Evolutionary conservation across 2,113 vertebrate genomes (phyloP).

Genomic region (Galbula dea): DNA sequence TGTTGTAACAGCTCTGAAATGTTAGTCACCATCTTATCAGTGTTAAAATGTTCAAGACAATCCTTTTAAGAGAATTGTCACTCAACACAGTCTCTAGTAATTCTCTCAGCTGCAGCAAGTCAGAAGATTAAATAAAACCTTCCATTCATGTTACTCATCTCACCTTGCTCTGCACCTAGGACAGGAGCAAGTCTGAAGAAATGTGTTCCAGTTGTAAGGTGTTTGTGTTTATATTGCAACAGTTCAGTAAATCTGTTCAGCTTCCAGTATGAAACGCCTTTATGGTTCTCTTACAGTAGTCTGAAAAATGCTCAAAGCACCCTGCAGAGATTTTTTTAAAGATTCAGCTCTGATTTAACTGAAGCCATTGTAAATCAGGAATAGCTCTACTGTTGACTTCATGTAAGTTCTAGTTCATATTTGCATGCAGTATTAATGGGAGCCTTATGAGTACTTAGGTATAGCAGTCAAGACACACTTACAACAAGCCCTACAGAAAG

Average conservation of each 20-base stretch:
- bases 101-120: slow-evolving; percentile 3
- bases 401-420: background rate
- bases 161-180: background rate
- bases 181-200: background rate
- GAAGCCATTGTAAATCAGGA: background rate
- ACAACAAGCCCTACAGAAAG: background rate
- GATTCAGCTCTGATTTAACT: background rate
- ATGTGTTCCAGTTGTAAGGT: background rate
- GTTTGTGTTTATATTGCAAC: background rate
- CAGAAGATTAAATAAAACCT: slow-evolving; percentile 13
- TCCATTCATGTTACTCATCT: background rate
- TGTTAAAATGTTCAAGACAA: background rate
- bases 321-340: background rate
- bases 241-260: background rate
- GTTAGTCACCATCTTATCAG: slow-evolving; percentile 8
- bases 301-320: background rate
- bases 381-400: background rate
- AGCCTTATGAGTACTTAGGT: background rate
- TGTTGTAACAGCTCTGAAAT: background rate
- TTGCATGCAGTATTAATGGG: background rate
- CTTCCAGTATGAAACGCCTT: background rate
- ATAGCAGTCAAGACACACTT: background rate
- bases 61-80: background rate
- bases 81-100: slow-evolving; percentile 28
- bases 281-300: background rate